These are phyloP conservation scores for Psilanteris sp. DNA, from an alignment of 1,140 invertebrate species.

Conservation along the genomic window DNA sequence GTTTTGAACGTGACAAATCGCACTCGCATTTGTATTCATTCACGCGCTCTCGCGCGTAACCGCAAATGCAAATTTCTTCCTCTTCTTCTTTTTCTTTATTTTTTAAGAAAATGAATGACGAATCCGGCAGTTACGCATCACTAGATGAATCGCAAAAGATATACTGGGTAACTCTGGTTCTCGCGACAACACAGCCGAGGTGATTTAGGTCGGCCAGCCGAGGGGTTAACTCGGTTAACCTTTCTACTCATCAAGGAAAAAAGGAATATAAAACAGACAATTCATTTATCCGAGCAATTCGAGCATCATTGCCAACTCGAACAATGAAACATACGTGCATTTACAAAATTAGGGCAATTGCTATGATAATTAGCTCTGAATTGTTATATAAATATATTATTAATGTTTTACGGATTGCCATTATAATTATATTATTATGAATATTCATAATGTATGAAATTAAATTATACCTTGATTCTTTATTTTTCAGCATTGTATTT, in stretches of 20 bases:
- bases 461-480: too few relatives aligned
- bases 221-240: slow-evolving; percentile 75
- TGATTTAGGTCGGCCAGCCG: slow-evolving; percentile 61
- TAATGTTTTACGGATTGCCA: too few relatives aligned
- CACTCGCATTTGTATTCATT: slow-evolving; percentile 43
- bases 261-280: slow-evolving; percentile 18
- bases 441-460: too few relatives aligned
- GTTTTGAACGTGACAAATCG: too few relatives aligned
- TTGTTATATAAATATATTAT: too few relatives aligned
- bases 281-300: slow-evolving; percentile 51
- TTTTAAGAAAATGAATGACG: slow-evolving; percentile 46
- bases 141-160: slow-evolving; percentile 46
- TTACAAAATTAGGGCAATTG: too few relatives aligned
- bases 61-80: slow-evolving; percentile 37
- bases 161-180: slow-evolving; percentile 22
- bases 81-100: too few relatives aligned
- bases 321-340: too few relatives aligned
- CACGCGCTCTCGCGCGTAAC: neutral
- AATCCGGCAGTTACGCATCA: slow-evolving; percentile 46
- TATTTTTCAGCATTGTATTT: too few relatives aligned
- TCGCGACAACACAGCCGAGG: slow-evolving; percentile 30
- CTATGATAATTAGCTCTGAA: too few relatives aligned
- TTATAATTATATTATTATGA: too few relatives aligned
- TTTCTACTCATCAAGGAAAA: slow-evolving; percentile 51
- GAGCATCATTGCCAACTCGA: slow-evolving; percentile 6